Conservation (phyloP, 2,888 invertebrate species). For the Trimorus sp. region DNA sequence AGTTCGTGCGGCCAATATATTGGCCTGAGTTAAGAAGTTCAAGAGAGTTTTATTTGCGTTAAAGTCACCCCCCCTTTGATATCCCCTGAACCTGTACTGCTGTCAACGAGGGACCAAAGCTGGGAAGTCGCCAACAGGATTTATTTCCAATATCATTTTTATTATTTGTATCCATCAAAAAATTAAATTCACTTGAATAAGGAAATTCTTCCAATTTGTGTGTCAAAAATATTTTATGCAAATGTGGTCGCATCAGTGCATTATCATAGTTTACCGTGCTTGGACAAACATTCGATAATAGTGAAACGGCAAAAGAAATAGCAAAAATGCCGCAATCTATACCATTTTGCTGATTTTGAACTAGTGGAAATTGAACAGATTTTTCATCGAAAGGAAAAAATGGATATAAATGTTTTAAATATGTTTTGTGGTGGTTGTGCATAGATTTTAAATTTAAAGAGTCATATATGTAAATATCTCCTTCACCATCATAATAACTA, state of each 20-base stretch:
- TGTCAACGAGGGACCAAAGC: too few species aligned
- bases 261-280: not conserved
- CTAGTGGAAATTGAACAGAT: not conserved
- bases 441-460: slow-evolving; percentile 12
- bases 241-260: slow-evolving; percentile 8
- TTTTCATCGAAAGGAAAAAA: slow-evolving; percentile 13
- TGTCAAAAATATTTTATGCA: slow-evolving; percentile 23
- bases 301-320: slow-evolving; percentile 1
- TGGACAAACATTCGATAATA: slow-evolving; percentile 6
- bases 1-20: too few species aligned
- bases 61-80: too few species aligned
- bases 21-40: too few species aligned
- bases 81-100: too few species aligned
- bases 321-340: slow-evolving; percentile 26
- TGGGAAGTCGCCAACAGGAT: too few species aligned
- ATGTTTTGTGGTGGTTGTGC: slow-evolving; percentile 5
- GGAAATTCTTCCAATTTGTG: slow-evolving; percentile 23
- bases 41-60: too few species aligned
- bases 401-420: slow-evolving; percentile 11
- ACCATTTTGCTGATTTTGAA: slow-evolving; percentile 23
- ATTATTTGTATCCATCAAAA: too few species aligned
- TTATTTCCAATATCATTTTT: too few species aligned
- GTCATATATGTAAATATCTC: slow-evolving; percentile 17
- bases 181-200: too few species aligned
- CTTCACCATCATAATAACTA: slow-evolving; percentile 11